Conservation (phyloP, 1,140 invertebrate genomes). For the Diuraphis noxia region DNA sequence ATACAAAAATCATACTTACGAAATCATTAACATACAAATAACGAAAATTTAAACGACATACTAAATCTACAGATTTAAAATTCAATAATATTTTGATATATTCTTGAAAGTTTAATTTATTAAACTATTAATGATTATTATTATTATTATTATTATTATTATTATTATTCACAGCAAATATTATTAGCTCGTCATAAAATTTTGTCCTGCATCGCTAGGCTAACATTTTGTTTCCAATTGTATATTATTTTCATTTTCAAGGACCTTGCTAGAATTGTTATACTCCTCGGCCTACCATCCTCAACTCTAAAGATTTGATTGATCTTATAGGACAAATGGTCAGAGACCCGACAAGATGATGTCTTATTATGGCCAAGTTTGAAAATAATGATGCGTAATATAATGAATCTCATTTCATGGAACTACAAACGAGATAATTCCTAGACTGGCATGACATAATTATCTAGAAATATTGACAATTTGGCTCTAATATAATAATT, state of each 20-base stretch:
- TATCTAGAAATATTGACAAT: not conserved
- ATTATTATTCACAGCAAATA: too few relatives aligned
- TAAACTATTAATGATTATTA: not conserved
- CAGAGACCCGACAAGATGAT: not conserved
- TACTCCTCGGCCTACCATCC: fast-evolving
- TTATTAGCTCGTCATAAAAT: not conserved
- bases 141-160: too few relatives aligned
- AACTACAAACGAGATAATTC: not conserved
- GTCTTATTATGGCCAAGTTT: too few relatives aligned
- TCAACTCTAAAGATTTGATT: not conserved
- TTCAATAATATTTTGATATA: not conserved
- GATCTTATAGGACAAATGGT: not conserved
- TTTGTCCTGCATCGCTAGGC: not conserved
- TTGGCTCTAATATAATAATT: not conserved
- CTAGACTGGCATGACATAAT: not conserved
- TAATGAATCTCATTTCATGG: not conserved
- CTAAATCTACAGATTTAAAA: not conserved
- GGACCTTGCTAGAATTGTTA: not conserved
- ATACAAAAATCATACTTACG: not conserved
- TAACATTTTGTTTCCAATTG: not conserved
- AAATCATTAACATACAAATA: not conserved
- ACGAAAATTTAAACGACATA: not conserved
- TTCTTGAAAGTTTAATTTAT: not conserved
- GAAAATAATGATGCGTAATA: not conserved
- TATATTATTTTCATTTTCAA: not conserved